Evolutionary conservation across 2,113 vertebrate species (phyloP).

Genomic region (Hippolais icterina): DNA sequence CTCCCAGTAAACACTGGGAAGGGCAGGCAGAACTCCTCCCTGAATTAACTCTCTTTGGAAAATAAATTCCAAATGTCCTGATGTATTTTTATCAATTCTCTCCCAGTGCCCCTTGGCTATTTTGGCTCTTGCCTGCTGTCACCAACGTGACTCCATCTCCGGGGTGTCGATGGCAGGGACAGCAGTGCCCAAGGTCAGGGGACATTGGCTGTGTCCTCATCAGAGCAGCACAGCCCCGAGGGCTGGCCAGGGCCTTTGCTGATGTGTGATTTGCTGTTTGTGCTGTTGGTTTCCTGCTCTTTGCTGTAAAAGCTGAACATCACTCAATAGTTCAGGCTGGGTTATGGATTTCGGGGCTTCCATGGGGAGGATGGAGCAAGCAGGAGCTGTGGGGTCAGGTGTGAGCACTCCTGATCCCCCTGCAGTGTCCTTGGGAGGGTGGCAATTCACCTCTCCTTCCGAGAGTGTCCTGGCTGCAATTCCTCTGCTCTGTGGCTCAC

Average conservation of each 20-base stretch:
- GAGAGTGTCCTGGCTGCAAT: rapidly evolving
- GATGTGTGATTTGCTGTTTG: neutral
- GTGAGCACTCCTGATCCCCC: neutral
- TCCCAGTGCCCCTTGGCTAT: neutral
- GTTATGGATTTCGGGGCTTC: neutral
- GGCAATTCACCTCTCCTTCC: neutral
- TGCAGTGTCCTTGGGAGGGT: neutral
- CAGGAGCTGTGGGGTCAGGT: neutral
- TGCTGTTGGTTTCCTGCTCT: neutral
- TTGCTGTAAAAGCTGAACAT: neutral
- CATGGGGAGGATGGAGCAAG: neutral
- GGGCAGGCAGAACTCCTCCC: neutral
- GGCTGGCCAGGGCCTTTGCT: neutral
- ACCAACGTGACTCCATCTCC: neutral
- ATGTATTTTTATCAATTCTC: neutral
- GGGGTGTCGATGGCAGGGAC: neutral
- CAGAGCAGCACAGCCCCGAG: neutral
- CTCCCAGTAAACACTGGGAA: neutral
- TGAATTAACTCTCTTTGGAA: neutral
- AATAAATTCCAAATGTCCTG: neutral
- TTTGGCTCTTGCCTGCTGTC: neutral
- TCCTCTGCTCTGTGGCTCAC: neutral
- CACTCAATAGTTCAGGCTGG: neutral
- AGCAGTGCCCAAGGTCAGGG: neutral
- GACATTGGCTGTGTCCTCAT: neutral